A percentile compares a stretch with the other conserved stretches of the same genome.
phyloP scores from a whole-genome alignment of 2,797 vertebrate species.

The Simalia tracyae region DNA sequence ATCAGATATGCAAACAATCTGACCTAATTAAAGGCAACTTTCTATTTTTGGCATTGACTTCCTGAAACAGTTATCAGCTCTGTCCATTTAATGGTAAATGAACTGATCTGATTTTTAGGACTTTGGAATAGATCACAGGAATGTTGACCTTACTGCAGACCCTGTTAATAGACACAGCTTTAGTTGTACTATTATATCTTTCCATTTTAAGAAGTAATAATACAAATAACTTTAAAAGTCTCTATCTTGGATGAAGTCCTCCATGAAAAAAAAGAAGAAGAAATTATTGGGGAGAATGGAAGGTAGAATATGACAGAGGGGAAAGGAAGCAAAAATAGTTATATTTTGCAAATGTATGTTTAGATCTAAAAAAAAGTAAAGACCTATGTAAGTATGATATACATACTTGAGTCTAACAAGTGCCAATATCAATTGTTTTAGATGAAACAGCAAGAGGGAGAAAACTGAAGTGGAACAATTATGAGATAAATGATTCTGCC shows the following conservation, averaged over 20 bases:
- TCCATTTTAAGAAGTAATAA: neutral
- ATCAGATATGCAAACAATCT: neutral
- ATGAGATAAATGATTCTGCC: constrained; percentile 38
- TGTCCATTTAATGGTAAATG: neutral
- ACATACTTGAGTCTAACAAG: neutral
- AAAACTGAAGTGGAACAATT: constrained; percentile 32
- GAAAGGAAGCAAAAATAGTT: neutral
- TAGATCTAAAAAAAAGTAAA: neutral
- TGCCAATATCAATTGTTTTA: constrained; percentile 11
- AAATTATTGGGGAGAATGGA: neutral
- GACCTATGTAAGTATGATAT: neutral
- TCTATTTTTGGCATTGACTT: neutral
- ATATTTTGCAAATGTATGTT: neutral
- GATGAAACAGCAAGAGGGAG: neutral
- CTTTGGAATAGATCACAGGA: neutral
- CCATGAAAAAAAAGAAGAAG: neutral
- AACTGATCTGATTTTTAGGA: neutral
- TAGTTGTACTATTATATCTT: neutral
- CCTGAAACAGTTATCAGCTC: neutral
- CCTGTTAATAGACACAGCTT: neutral
- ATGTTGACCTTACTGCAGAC: neutral
- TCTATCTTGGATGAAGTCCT: neutral
- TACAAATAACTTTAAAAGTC: neutral
- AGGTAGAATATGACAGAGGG: neutral
- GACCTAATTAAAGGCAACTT: neutral